A percentile compares a stretch with the other conserved stretches of the same genome.
These are phyloP conservation scores for Atta cephalotes DNA, from an alignment of 1,140 invertebrate species.

Conservation along the genomic window DNA sequence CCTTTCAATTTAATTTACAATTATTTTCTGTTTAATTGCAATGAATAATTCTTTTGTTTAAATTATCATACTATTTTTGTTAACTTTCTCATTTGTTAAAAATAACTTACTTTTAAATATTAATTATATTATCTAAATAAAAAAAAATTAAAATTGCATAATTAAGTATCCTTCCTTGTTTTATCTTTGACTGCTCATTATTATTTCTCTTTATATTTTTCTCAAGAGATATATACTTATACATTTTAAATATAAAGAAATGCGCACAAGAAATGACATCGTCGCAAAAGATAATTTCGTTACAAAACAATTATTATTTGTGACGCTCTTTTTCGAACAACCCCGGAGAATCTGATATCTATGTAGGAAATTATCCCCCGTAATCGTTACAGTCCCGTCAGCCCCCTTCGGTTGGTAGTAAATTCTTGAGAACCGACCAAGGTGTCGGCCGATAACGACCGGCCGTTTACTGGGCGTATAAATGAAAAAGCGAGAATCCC, in stretches of 20 bases:
- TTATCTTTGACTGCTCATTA: not conserved
- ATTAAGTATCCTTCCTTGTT: not conserved
- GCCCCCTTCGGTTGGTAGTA: conserved; percentile 66
- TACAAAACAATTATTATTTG: conserved; percentile 4
- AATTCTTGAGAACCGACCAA: conserved; percentile 74
- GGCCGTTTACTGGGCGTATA: conserved; percentile 75
- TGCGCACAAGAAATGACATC: not conserved
- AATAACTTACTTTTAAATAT: not conserved
- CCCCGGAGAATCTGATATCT: conserved; percentile 43
- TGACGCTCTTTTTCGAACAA: not conserved
- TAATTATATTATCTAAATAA: not conserved
- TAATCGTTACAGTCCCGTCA: conserved; percentile 71
- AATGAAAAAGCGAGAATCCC: conserved; percentile 75
- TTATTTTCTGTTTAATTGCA: not conserved
- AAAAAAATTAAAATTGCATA: not conserved
- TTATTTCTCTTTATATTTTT: not conserved
- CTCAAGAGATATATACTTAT: not conserved
- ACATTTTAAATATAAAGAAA: not conserved
- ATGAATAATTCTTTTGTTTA: not conserved
- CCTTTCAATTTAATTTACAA: not conserved
- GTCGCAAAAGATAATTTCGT: conserved; percentile 12
- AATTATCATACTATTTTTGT: not conserved
- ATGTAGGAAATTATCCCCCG: conserved; percentile 71
- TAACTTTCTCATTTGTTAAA: not conserved
- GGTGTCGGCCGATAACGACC: conserved; percentile 75